phyloP scores from a whole-genome alignment of 2,797 vertebrate species.

The Euthynnus affinis region DNA sequence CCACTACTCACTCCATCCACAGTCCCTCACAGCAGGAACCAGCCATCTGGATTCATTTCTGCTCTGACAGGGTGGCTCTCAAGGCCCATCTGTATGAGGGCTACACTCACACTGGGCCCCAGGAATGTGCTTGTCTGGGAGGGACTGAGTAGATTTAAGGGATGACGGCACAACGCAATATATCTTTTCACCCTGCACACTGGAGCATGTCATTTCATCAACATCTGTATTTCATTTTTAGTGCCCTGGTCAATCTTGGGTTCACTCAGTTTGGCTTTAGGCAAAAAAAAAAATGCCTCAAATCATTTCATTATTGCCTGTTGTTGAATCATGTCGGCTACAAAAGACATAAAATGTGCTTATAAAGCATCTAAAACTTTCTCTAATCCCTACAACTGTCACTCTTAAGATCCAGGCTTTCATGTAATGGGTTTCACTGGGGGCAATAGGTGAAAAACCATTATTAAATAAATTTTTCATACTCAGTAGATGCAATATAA shows the following conservation, averaged over 20 bases:
- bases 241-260: conserved; percentile 58
- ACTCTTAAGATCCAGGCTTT: conserved; percentile 1
- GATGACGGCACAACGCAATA: conserved; percentile 62
- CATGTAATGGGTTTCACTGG: conserved; percentile 7
- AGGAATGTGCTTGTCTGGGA: conserved; percentile 75
- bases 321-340: conserved; percentile 43
- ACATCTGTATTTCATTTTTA: conserved; percentile 84
- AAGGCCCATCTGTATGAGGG: conserved; percentile 67
- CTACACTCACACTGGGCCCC: conserved; percentile 71
- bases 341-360: conserved; percentile 40
- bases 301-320: conserved; percentile 48
- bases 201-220: conserved; percentile 74
- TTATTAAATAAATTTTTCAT: not conserved
- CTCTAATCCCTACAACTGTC: conserved; percentile 9
- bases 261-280: conserved; percentile 54
- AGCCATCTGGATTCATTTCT: conserved; percentile 83
- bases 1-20: conserved; percentile 74
- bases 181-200: conserved; percentile 72
- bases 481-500: not conserved
- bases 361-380: conserved; percentile 21
- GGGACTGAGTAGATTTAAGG: conserved; percentile 74
- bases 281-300: conserved; percentile 49
- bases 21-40: conserved; percentile 77
- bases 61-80: conserved; percentile 73
- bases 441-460: conserved; percentile 9